A percentile compares a stretch with the other conserved stretches of the same genome.
phyloP scores from a whole-genome alignment of 2,113 vertebrate species.

The Hemiscyllium ocellatum region DNA sequence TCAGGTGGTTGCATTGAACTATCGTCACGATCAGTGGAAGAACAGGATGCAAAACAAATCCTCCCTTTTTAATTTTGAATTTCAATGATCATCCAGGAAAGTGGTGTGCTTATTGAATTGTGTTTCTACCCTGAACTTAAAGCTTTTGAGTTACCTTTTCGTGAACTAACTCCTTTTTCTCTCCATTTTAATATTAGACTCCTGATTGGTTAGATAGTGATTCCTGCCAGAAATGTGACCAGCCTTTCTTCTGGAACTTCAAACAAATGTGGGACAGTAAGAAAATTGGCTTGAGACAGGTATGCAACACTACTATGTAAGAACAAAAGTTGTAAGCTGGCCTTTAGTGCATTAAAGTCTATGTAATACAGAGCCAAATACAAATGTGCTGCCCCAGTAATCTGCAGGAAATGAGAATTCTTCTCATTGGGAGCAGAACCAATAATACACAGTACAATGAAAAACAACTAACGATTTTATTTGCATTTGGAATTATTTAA shows the following conservation, averaged over 20 bases:
- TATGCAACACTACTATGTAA: constrained; percentile 44
- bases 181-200: constrained; percentile 61
- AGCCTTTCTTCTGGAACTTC: constrained; percentile 99
- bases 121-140: background rate
- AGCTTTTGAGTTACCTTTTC: background rate
- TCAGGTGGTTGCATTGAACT: background rate
- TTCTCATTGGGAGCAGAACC: too few species aligned
- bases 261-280: constrained; percentile 99
- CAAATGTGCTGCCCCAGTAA: too few species aligned
- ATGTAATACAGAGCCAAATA: too few species aligned
- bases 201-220: constrained; percentile 96
- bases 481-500: too few species aligned
- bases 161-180: background rate
- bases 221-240: constrained; percentile 95
- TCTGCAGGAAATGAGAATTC: too few species aligned
- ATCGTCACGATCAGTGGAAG: background rate
- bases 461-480: too few species aligned
- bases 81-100: background rate
- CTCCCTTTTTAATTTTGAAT: background rate
- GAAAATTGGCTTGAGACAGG: constrained; percentile 95
- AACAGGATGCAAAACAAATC: background rate
- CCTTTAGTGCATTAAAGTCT: background rate
- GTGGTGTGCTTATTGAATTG: too few species aligned
- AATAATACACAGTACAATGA: too few species aligned
- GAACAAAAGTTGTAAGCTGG: background rate